Evolutionary conservation across 1,140 invertebrate species (phyloP).

Genomic region (Cyphomyrmex costatus): DNA sequence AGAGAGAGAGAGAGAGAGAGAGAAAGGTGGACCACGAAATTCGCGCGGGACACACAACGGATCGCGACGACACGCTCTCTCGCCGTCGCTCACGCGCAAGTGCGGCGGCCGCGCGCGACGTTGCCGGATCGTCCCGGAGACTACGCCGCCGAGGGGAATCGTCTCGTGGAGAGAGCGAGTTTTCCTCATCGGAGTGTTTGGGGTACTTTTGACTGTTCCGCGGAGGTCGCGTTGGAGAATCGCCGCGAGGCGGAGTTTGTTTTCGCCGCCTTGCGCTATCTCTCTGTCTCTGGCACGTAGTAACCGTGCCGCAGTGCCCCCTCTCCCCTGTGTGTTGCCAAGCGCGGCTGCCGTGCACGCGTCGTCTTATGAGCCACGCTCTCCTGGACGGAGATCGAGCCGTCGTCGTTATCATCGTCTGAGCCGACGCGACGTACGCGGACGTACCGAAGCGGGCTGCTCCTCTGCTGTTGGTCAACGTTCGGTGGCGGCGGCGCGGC

Average conservation of each 20-base stretch:
- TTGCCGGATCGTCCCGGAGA: conserved; percentile 76
- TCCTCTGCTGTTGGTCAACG: conserved; percentile 35
- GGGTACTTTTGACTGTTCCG: too few relatives aligned
- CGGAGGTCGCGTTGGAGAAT: neutral
- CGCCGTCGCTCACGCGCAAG: conserved; percentile 73
- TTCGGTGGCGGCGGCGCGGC: conserved; percentile 60
- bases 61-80: conserved; percentile 71
- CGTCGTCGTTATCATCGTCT: neutral
- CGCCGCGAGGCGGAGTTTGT: conserved; percentile 26
- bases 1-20: neutral
- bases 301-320: conserved; percentile 23
- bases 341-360: conserved; percentile 50
- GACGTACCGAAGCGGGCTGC: neutral
- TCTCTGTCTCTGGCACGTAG: conserved; percentile 54
- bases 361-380: neutral
- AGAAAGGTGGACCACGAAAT: conserved; percentile 57
- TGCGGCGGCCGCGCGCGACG: conserved; percentile 76
- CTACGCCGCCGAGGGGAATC: conserved; percentile 52
- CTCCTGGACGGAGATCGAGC: neutral
- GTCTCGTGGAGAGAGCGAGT: neutral
- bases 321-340: conserved; percentile 71
- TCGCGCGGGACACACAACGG: conserved; percentile 73
- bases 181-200: neutral
- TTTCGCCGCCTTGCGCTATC: conserved; percentile 52
- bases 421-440: too few relatives aligned